Percentiles rank a stretch among this genome's conserved stretches.
phyloP scores from a whole-genome alignment of 2,113 vertebrate species.

The Cygnus buccinator region DNA sequence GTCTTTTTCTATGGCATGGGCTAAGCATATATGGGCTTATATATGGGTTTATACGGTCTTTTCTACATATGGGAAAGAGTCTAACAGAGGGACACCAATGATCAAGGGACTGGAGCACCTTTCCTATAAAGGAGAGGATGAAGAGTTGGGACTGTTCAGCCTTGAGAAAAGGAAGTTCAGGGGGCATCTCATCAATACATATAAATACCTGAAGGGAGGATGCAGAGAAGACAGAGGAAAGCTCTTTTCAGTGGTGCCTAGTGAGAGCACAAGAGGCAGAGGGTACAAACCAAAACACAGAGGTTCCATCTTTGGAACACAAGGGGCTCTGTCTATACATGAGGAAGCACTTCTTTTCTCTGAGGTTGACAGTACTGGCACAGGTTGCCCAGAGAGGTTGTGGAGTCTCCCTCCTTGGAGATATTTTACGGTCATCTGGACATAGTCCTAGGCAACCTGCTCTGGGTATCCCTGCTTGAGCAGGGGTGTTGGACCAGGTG shows the following conservation, averaged over 20 bases:
- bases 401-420: neutral
- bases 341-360: neutral
- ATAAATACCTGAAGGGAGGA: neutral
- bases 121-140: neutral
- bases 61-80: neutral
- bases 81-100: neutral
- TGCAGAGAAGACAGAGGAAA: neutral
- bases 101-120: neutral
- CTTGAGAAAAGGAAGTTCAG: neutral
- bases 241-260: neutral
- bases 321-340: neutral
- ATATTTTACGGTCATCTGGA: neutral
- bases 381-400: neutral
- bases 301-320: neutral
- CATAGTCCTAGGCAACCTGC: neutral
- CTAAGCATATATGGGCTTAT: neutral
- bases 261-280: neutral
- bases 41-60: neutral
- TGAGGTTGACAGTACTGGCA: neutral
- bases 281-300: neutral
- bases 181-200: neutral
- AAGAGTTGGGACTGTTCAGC: neutral
- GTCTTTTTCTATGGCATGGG: neutral
- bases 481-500: neutral
- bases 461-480: neutral